Percentiles rank a stretch among this genome's conserved stretches.
Evolutionary conservation across 2,797 vertebrate species (phyloP).

Genomic region (Coracias cyanogaster): DNA sequence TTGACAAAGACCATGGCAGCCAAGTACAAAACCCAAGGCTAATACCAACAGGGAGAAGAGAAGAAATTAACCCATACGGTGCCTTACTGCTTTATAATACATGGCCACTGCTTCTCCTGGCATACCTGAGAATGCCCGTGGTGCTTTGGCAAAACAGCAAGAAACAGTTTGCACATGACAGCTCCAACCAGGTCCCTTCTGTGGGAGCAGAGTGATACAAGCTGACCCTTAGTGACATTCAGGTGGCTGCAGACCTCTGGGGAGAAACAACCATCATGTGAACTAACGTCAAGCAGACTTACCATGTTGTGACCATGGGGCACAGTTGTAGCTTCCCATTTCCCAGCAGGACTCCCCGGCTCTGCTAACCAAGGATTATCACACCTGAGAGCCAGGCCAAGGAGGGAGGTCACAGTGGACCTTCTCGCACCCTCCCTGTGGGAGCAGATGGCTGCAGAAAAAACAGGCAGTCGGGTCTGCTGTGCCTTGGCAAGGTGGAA

Average conservation of each 20-base stretch:
- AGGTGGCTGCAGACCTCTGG: not conserved
- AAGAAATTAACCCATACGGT: not conserved
- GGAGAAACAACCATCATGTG: accelerated
- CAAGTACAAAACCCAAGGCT: not conserved
- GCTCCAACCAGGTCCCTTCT: not conserved
- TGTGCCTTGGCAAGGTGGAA: not conserved
- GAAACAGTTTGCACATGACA: not conserved
- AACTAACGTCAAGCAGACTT: not conserved
- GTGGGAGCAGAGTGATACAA: not conserved
- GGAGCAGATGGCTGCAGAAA: constrained; percentile 61
- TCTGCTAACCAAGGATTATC: not conserved
- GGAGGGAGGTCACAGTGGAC: not conserved
- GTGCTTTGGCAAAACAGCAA: not conserved
- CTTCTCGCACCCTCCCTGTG: constrained; percentile 80
- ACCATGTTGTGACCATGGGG: not conserved
- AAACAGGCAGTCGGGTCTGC: not conserved
- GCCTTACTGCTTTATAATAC: not conserved
- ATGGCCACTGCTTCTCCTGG: not conserved
- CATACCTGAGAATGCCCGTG: accelerated
- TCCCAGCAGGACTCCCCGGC: not conserved
- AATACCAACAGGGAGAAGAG: not conserved
- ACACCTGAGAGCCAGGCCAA: not conserved
- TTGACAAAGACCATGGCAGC: not conserved
- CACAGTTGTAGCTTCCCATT: not conserved
- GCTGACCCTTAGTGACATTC: not conserved